Evolutionary conservation across 92 coral and sea anemone genomes (phyloP).

Genomic region (Zoanthus solanderi): DNA sequence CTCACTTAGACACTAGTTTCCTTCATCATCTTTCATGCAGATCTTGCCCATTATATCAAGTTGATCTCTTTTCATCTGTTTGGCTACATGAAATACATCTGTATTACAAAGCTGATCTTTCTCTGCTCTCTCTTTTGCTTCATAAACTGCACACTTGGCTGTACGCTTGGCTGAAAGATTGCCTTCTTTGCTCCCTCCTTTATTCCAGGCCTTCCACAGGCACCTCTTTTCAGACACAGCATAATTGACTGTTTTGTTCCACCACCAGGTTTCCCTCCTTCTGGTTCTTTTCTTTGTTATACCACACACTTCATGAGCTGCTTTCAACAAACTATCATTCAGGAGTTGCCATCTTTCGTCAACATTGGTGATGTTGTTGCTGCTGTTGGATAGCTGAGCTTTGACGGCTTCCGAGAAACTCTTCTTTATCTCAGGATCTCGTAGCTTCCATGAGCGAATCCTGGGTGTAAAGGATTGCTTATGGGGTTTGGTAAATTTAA

Average conservation of each 20-base stretch:
- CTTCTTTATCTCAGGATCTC: not conserved
- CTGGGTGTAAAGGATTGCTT: conserved; percentile 3
- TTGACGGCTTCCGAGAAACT: not conserved
- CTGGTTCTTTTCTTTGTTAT: conserved; percentile 1
- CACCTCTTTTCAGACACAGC: conserved; percentile 2
- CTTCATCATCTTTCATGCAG: conserved; percentile 24
- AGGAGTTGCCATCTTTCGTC: not conserved
- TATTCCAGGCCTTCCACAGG: conserved; percentile 2
- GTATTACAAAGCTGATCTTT: not conserved
- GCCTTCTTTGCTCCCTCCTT: not conserved
- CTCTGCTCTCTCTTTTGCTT: not conserved
- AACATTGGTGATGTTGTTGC: conserved; percentile 3
- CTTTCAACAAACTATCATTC: not conserved
- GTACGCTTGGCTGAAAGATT: not conserved
- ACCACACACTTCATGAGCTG: conserved; percentile 4
- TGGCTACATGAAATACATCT: not conserved
- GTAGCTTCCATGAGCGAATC: not conserved
- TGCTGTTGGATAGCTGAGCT: not conserved
- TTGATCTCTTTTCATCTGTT: conserved; percentile 19
- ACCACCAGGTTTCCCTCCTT: conserved; percentile 8
- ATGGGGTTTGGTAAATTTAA: conserved; percentile 2
- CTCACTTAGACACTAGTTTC: not conserved
- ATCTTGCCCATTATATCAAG: conserved; percentile 24
- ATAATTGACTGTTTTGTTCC: not conserved
- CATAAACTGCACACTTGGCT: not conserved